Percentiles rank a stretch among this genome's conserved stretches.
phyloP scores from a whole-genome alignment of 2,797 vertebrate genomes.

The Ctenochaetus hawaiiensis region DNA sequence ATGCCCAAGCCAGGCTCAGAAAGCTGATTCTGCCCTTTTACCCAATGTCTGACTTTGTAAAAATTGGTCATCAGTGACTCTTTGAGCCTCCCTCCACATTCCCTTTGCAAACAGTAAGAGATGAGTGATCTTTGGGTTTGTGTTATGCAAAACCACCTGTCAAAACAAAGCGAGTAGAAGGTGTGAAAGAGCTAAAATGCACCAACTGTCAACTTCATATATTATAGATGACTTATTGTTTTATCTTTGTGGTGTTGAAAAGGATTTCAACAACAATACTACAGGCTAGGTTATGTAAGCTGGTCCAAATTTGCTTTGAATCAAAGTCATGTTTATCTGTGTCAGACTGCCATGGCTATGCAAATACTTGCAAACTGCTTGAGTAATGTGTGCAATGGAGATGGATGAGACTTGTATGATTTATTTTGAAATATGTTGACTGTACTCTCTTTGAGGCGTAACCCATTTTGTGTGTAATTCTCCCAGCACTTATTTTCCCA shows the following conservation, averaged over 20 bases:
- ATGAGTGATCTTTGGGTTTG: conserved; percentile 20
- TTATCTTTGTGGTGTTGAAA: background rate
- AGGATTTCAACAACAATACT: conserved; percentile 1
- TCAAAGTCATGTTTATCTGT: conserved; percentile 60
- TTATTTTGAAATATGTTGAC: conserved; percentile 16
- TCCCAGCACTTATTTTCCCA: background rate
- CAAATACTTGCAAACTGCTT: conserved; percentile 42
- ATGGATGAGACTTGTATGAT: conserved; percentile 28
- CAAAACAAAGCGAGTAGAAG: conserved; percentile 64
- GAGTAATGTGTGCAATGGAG: conserved; percentile 22
- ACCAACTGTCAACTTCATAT: background rate
- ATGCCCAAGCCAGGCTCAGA: conserved; percentile 1
- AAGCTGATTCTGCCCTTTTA: conserved; percentile 27
- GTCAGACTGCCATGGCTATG: conserved; percentile 25
- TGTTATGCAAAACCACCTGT: conserved; percentile 66
- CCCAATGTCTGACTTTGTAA: conserved; percentile 19
- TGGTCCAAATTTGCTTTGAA: conserved; percentile 17
- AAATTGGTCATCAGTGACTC: conserved; percentile 22
- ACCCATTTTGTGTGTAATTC: conserved; percentile 9
- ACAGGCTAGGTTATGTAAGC: background rate
- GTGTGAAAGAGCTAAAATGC: conserved; percentile 15
- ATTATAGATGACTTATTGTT: background rate
- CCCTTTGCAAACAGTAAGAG: conserved; percentile 56
- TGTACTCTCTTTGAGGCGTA: conserved; percentile 9
- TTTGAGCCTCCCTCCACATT: background rate